phyloP scores from a whole-genome alignment of 2,888 invertebrate genomes.

The Cheilosia vulpina region DNA sequence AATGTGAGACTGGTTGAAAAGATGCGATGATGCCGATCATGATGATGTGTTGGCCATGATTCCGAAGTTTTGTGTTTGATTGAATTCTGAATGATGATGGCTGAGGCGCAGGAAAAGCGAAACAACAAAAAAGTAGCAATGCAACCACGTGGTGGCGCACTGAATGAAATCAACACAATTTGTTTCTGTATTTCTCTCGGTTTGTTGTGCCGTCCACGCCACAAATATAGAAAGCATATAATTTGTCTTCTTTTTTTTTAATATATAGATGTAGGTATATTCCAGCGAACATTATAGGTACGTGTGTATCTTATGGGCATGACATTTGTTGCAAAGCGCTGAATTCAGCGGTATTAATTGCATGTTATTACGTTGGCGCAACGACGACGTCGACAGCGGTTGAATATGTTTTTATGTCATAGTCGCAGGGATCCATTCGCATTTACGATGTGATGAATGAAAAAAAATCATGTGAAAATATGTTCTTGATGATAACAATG shows the following conservation, averaged over 20 bases:
- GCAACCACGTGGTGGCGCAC: conserved; percentile 54
- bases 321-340: conserved; percentile 44
- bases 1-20: neutral
- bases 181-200: conserved; percentile 39
- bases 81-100: conserved; percentile 55
- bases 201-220: conserved; percentile 57
- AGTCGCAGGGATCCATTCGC: conserved; percentile 18
- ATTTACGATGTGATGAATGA: conserved; percentile 3
- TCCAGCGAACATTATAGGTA: conserved; percentile 25
- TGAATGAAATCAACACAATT: conserved; percentile 48
- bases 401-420: conserved; percentile 23
- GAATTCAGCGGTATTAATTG: conserved; percentile 62
- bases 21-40: conserved; percentile 20
- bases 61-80: conserved; percentile 56
- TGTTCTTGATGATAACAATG: conserved; percentile 32
- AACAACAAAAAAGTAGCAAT: conserved; percentile 13
- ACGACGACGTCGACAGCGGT: conserved; percentile 3
- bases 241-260: conserved; percentile 1
- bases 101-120: conserved; percentile 12
- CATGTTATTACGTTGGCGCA: conserved; percentile 43
- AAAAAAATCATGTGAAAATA: conserved; percentile 25
- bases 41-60: conserved; percentile 42
- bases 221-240: conserved; percentile 54
- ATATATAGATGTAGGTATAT: neutral
- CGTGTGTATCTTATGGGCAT: conserved; percentile 46